phyloP scores from a whole-genome alignment of 30 jellyfish, hydroid and myxozoan genomes.

The Mastigias papua region DNA sequence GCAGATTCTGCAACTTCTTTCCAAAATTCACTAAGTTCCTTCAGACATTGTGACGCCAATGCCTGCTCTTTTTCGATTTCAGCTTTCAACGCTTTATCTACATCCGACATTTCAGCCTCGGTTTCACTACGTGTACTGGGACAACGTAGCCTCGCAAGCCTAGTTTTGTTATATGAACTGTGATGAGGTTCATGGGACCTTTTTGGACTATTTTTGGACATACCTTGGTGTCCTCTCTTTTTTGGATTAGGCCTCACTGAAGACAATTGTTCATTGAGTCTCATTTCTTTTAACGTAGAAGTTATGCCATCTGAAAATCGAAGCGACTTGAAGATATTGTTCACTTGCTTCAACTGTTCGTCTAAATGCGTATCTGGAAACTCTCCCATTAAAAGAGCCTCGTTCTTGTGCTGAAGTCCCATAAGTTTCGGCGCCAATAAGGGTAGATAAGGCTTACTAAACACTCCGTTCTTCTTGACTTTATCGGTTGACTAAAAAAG shows the following conservation, averaged over 20 bases:
- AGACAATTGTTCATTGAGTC: constrained; percentile 31
- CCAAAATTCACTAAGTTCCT: constrained; percentile 75
- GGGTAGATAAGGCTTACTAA: constrained; percentile 42
- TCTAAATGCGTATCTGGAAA: constrained; percentile 32
- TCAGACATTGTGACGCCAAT: constrained; percentile 55
- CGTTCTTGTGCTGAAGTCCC: constrained; percentile 86
- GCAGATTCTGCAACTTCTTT: constrained; percentile 60
- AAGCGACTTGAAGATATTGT: constrained; percentile 18
- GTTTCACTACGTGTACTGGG: neutral
- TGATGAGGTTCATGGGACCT: neutral
- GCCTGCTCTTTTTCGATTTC: constrained; percentile 63
- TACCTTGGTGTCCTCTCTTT: constrained; percentile 12
- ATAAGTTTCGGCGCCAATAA: constrained; percentile 83
- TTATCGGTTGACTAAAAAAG: constrained; percentile 12
- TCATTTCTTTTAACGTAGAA: constrained; percentile 63
- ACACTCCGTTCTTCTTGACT: constrained; percentile 35
- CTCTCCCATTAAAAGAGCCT: constrained; percentile 90
- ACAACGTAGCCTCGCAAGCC: constrained; percentile 6
- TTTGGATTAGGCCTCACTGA: constrained; percentile 26
- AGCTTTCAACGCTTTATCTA: neutral
- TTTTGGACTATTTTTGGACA: constrained; percentile 14
- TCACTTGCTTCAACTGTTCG: constrained; percentile 46
- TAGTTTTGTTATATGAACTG: constrained; percentile 29
- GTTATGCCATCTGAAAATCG: constrained; percentile 51
- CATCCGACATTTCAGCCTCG: neutral